phyloP scores from a whole-genome alignment of 2,113 vertebrate genomes.

The Anas platyrhynchos region DNA sequence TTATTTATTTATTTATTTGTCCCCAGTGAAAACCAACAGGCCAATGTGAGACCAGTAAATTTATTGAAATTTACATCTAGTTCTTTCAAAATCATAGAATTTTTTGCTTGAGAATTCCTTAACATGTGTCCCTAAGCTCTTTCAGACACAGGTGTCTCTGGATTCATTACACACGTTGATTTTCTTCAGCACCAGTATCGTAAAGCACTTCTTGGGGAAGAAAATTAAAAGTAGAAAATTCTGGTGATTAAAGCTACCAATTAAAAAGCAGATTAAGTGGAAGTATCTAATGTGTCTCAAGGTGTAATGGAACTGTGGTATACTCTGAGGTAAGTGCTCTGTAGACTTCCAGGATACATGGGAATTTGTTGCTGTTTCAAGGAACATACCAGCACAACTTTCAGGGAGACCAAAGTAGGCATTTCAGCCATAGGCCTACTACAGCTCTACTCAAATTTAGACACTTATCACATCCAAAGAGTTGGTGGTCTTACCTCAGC shows the following conservation, averaged over 20 bases:
- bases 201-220: not conserved
- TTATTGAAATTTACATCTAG: not conserved
- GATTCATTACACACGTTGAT: not conserved
- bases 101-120: not conserved
- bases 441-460: not conserved
- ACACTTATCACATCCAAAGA: not conserved
- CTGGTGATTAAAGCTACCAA: not conserved
- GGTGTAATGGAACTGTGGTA: not conserved
- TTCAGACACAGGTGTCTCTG: not conserved
- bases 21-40: not conserved
- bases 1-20: not conserved
- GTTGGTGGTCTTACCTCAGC: not conserved
- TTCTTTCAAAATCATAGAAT: not conserved
- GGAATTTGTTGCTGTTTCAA: not conserved
- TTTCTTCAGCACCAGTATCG: not conserved
- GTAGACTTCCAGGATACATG: fast-evolving
- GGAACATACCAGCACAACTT: not conserved
- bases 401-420: not conserved
- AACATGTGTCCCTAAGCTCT: not conserved
- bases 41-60: not conserved
- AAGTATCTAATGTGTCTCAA: not conserved
- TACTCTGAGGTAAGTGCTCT: not conserved
- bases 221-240: not conserved
- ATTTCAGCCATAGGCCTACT: not conserved
- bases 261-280: not conserved